These are phyloP conservation scores for Anoplophora glabripennis DNA, from an alignment of 1,140 invertebrate species.

Conservation along the genomic window DNA sequence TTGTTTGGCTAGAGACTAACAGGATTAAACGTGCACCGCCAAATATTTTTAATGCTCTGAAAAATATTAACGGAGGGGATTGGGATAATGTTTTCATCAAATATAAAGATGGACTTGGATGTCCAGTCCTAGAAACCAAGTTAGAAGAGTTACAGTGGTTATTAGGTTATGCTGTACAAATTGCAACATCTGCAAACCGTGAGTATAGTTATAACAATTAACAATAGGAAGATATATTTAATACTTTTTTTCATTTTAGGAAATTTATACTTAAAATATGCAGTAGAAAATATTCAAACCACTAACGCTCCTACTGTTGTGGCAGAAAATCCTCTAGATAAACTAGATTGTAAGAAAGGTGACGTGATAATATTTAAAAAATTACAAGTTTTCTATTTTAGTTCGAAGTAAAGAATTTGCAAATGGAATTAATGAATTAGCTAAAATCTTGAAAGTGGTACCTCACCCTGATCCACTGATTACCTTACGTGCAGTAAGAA, in stretches of 20 bases:
- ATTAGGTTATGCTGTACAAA: constrained; percentile 74
- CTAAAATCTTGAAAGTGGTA: constrained; percentile 74
- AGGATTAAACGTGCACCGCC: constrained; percentile 88
- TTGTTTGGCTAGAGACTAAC: constrained; percentile 92
- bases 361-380: not conserved
- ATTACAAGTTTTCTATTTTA: constrained; percentile 52
- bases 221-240: not conserved
- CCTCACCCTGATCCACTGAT: constrained; percentile 79
- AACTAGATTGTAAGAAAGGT: constrained; percentile 76
- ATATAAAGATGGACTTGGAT: constrained; percentile 74
- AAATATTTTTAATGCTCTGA: constrained; percentile 72
- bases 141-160: constrained; percentile 81
- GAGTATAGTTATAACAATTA: constrained; percentile 42
- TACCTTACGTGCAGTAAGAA: constrained; percentile 71
- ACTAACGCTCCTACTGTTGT: constrained; percentile 63
- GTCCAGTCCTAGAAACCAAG: constrained; percentile 54
- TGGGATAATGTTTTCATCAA: constrained; percentile 74
- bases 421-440: constrained; percentile 72
- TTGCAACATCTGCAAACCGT: constrained; percentile 83
- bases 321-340: constrained; percentile 78
- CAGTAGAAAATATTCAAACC: constrained; percentile 59
- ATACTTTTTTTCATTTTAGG: constrained; percentile 54
- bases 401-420: constrained; percentile 82
- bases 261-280: constrained; percentile 67
- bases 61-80: constrained; percentile 58